Conservation (phyloP, 2,888 invertebrate species). For the Drosophila merina region DNA sequence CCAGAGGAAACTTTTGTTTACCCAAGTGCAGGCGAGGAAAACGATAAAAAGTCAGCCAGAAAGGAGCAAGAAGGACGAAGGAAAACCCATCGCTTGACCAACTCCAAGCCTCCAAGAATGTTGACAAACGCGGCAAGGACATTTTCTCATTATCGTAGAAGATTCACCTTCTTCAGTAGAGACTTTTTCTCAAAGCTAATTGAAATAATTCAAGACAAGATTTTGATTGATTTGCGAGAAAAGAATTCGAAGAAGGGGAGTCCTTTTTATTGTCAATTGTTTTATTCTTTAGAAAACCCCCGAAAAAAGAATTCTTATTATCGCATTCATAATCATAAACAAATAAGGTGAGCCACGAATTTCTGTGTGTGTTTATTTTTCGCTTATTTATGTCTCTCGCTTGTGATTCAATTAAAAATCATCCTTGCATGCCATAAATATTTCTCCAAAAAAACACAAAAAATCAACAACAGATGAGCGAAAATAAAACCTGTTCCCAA, state of each 20-base stretch:
- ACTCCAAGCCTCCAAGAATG: constrained; percentile 20
- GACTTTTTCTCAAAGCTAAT: constrained; percentile 30
- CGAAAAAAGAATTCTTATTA: background rate
- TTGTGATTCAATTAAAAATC: constrained; percentile 44
- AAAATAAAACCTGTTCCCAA: constrained; percentile 17
- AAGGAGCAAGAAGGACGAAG: background rate
- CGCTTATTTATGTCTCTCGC: constrained; percentile 9
- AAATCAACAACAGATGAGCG: constrained; percentile 25
- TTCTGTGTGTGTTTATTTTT: constrained; percentile 20
- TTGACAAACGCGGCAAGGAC: constrained; percentile 15
- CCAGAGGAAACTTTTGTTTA: constrained; percentile 70
- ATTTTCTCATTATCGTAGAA: constrained; percentile 34
- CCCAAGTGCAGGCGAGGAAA: constrained; percentile 68
- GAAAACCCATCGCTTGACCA: constrained; percentile 23
- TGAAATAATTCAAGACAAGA: constrained; percentile 27
- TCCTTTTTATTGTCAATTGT: constrained; percentile 1
- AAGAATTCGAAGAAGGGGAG: background rate
- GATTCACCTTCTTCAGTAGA: constrained; percentile 30
- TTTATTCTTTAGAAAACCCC: background rate
- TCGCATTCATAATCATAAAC: constrained; percentile 27
- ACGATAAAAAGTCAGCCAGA: constrained; percentile 27
- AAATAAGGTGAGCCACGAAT: constrained; percentile 29
- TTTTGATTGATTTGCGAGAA: constrained; percentile 34
- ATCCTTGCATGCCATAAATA: constrained; percentile 34
- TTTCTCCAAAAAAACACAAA: constrained; percentile 18